phyloP scores from a whole-genome alignment of 2,888 invertebrate species.

The Caenorhabditis sp. region DNA sequence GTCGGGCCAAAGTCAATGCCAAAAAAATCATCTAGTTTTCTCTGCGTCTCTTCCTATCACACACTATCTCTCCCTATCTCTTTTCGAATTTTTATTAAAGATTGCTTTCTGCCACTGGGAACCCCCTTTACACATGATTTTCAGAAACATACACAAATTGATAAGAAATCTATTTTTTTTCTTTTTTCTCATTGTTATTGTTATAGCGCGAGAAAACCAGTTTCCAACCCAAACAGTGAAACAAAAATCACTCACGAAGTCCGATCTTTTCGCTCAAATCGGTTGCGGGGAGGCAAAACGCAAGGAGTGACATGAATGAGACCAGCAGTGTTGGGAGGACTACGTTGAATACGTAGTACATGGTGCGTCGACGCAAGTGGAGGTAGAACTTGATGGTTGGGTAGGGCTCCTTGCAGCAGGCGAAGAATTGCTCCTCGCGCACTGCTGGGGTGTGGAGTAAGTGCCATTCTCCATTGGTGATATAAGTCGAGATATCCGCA shows the following conservation, averaged over 20 bases:
- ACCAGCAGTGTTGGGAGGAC: conserved; percentile 60
- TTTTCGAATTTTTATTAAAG: no score
- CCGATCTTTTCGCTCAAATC: conserved; percentile 67
- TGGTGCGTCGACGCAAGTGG: conserved; percentile 47
- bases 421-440: conserved; percentile 74
- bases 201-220: no score
- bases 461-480: conserved; percentile 62
- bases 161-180: no score
- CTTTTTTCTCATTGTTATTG: no score
- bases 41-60: no score
- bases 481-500: conserved; percentile 60
- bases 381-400: conserved; percentile 72
- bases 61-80: no score
- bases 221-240: neutral
- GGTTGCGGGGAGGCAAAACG: conserved; percentile 61
- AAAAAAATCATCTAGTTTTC: no score
- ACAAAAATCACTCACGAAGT: conserved; percentile 59
- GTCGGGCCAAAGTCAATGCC: no score
- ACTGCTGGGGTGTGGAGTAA: conserved; percentile 66
- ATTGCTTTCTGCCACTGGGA: no score
- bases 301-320: conserved; percentile 68
- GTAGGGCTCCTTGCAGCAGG: conserved; percentile 83
- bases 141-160: neutral
- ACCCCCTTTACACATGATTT: no score
- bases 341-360: conserved; percentile 63